Percentiles rank a stretch among this genome's conserved stretches.
Conservation (phyloP, 2,113 vertebrate species). For the Sylvilagus bachmani region DNA sequence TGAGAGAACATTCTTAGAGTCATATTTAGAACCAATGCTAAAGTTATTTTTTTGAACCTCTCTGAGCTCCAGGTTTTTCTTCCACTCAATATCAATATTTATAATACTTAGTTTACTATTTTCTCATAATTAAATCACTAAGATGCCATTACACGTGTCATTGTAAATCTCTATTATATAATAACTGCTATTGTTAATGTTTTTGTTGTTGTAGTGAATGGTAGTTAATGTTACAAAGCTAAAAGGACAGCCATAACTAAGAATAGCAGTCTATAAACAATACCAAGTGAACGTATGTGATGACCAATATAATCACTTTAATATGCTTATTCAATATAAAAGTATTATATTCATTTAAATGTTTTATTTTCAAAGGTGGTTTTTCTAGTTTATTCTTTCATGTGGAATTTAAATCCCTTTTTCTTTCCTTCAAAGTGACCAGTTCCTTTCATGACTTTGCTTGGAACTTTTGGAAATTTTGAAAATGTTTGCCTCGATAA, state of each 20-base stretch:
- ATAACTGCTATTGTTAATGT: background rate
- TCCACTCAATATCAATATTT: background rate
- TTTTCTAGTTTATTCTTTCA: conserved; percentile 5
- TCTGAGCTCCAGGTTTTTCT: background rate
- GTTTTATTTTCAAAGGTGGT: background rate
- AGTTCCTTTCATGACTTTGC: background rate
- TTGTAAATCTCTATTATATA: background rate
- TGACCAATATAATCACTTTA: background rate
- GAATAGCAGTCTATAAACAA: background rate
- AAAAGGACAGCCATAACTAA: background rate
- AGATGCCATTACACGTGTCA: background rate
- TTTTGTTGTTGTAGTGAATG: background rate
- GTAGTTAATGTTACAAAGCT: background rate
- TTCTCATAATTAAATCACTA: background rate
- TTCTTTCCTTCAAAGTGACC: background rate
- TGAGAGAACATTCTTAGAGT: background rate
- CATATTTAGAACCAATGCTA: background rate
- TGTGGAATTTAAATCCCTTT: background rate
- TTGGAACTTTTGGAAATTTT: background rate
- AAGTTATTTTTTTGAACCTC: background rate
- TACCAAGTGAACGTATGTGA: background rate
- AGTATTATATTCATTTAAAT: background rate
- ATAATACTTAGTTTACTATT: background rate
- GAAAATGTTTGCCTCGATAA: background rate
- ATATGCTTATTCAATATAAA: background rate